phyloP scores from a whole-genome alignment of 2,113 vertebrate genomes.

The Odobenus rosmarus region DNA sequence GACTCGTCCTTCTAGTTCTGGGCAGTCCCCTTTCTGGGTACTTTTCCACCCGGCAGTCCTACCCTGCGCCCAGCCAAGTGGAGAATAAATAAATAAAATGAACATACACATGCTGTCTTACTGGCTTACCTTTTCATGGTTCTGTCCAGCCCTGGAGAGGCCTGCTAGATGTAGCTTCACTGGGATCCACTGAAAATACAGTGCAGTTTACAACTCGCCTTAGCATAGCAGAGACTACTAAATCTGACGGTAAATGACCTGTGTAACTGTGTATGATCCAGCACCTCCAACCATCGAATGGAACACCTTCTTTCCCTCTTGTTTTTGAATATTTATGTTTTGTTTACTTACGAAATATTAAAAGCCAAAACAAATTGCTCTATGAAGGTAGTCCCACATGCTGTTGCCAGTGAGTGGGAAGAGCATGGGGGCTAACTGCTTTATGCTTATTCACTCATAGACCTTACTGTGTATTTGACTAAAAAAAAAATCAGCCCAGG shows the following conservation, averaged over 20 bases:
- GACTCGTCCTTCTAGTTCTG: background rate
- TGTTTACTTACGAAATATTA: background rate
- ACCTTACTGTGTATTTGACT: background rate
- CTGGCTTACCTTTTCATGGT: background rate
- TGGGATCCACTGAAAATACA: background rate
- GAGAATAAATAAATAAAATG: background rate
- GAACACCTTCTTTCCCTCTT: background rate
- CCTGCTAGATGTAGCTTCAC: background rate
- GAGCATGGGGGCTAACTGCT: background rate
- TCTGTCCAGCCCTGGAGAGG: background rate
- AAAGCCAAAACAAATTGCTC: background rate
- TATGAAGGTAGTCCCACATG: background rate
- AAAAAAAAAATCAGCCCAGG: background rate
- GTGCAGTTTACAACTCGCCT: background rate
- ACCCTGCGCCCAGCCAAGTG: fast-evolving
- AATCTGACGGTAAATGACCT: background rate
- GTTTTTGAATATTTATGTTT: background rate
- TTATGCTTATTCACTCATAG: background rate
- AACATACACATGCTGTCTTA: background rate
- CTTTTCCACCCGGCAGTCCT: background rate
- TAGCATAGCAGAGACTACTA: background rate
- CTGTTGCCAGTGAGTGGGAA: background rate
- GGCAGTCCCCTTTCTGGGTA: background rate
- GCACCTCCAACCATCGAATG: background rate
- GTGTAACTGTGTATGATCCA: background rate